phyloP scores from a whole-genome alignment of 1,140 invertebrate species.

The Saxidomus purpurata region DNA sequence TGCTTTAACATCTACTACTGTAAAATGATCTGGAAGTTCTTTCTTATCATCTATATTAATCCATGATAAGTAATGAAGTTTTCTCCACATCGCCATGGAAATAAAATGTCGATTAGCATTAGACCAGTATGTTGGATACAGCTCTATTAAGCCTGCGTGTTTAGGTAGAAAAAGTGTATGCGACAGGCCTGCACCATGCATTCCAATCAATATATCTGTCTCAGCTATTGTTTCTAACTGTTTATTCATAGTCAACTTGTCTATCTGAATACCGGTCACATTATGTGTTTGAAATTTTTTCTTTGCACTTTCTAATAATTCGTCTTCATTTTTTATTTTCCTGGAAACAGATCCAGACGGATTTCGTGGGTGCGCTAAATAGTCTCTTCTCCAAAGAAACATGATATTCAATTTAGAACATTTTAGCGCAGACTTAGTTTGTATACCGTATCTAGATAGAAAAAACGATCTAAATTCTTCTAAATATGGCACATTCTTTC shows the following conservation, averaged over 20 bases:
- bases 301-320: constrained; percentile 68
- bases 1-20: constrained; percentile 51
- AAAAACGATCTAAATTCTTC: constrained; percentile 83
- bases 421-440: constrained; percentile 52
- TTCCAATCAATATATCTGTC: constrained; percentile 97
- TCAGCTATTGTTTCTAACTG: constrained; percentile 87
- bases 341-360: constrained; percentile 77
- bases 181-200: constrained; percentile 98
- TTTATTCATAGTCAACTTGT: constrained; percentile 75
- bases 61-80: constrained; percentile 80
- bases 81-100: constrained; percentile 82
- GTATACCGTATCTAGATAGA: constrained; percentile 68
- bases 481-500: constrained; percentile 70
- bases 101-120: constrained; percentile 80
- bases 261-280: constrained; percentile 80
- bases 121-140: constrained; percentile 88
- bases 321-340: constrained; percentile 82
- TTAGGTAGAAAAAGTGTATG: constrained; percentile 97
- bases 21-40: constrained; percentile 74
- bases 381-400: constrained; percentile 83
- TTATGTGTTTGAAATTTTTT: constrained; percentile 62
- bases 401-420: constrained; percentile 77
- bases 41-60: constrained; percentile 75
- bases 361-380: constrained; percentile 84
- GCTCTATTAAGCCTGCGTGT: constrained; percentile 97